Percentiles rank a stretch among this genome's conserved stretches.
Evolutionary conservation across 2,888 invertebrate genomes (phyloP).

Genomic region (Cosmopolites sordidus): DNA sequence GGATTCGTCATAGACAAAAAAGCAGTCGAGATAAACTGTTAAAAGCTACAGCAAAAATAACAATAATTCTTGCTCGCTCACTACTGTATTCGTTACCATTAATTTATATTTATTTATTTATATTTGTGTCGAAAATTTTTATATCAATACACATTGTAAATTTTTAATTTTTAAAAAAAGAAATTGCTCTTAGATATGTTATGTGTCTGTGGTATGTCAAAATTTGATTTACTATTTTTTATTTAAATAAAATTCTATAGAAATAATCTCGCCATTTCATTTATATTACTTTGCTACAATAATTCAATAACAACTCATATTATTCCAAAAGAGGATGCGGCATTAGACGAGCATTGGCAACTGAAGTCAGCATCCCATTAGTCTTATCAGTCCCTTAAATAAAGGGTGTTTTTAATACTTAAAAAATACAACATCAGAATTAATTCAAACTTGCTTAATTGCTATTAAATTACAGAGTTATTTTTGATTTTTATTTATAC

Average conservation of each 20-base stretch:
- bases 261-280: conserved; percentile 17
- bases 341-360: too few relatives aligned
- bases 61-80: neutral
- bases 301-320: too few relatives aligned
- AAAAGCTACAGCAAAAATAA: neutral
- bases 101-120: conserved; percentile 2
- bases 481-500: too few relatives aligned
- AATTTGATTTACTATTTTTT: conserved; percentile 38
- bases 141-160: conserved; percentile 16
- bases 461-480: too few relatives aligned
- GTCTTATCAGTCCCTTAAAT: too few relatives aligned
- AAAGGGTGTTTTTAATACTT: too few relatives aligned
- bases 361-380: too few relatives aligned
- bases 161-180: conserved; percentile 34
- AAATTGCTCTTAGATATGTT: conserved; percentile 38
- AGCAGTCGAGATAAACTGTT: neutral
- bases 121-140: neutral
- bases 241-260: conserved; percentile 43
- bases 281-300: too few relatives aligned
- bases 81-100: conserved; percentile 1
- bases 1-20: too few relatives aligned
- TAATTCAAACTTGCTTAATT: too few relatives aligned
- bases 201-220: conserved; percentile 37
- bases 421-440: too few relatives aligned
- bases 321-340: too few relatives aligned